Base-by-base conservation (phyloP, 2,888 invertebrate genomes). In the Thera britannica region DNA sequence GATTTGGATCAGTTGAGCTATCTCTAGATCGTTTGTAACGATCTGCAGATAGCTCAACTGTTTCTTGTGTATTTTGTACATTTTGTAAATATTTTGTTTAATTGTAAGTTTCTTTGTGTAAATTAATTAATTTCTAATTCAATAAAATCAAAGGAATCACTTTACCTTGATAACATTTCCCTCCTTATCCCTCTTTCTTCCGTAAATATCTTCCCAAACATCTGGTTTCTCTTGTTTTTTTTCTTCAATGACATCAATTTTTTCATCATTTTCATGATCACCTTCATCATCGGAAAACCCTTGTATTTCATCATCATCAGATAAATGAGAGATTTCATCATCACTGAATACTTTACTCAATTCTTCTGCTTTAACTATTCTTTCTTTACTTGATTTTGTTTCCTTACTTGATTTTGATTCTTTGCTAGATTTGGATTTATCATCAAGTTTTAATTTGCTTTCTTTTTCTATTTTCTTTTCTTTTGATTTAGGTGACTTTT, bases 191-290 rank as follows among this genome's bases (percentile, higher is more conserved):
- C 98, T 94, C 76, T 96, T 95, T 68, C 98, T 94, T 0, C 99
- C 99, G 89, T 99, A 99, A 83, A 99, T 99, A 91, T 99, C 99
- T 93, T 99, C 98, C 96, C 96, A 97, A 3, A 88, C 81, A 81
- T 92, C 91, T 68, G 89, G 90, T 70, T 88, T 88, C 70, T 81
- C 87, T 72, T 82, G 70, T 68, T 89, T 84, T 58, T 80, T 77
- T 46, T 82, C 75, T 44, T 77, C 71, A 56, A 70, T 68, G 61
- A 70, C 72, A 38, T 73, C 68, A 68, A 80, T 75, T 67, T 74
- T 72, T 63, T 85, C 86, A 75, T 79, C 82, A 75, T 75, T 79
- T 71, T 62, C 78, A 38, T 56, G 56, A 8, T 80, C 80, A 65
- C 7, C 62, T 35, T 75, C 72, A 62, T 73, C 67, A 68, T 55